phyloP scores from a whole-genome alignment of 1,140 invertebrate species.

The Wiebesia pumilae region DNA sequence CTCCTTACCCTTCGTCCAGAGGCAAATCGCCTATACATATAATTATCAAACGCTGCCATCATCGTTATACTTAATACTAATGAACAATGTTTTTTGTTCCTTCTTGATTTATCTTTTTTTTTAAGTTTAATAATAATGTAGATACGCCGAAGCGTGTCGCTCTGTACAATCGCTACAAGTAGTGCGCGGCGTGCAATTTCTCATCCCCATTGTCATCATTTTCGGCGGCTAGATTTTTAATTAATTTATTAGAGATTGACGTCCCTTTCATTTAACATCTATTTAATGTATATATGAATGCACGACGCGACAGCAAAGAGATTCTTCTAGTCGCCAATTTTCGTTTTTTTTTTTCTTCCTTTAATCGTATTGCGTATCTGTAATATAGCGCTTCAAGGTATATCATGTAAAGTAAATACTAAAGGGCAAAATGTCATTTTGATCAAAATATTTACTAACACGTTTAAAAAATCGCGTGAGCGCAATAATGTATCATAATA shows the following conservation, averaged over 20 bases:
- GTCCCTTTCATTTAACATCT: slow-evolving; percentile 33
- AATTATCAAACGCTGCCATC: slow-evolving; percentile 53
- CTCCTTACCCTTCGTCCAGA: not conserved
- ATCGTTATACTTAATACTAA: slow-evolving; percentile 53
- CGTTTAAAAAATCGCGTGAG: not conserved
- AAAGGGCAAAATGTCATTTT: not conserved
- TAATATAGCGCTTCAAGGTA: no score
- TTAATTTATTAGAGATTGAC: slow-evolving; percentile 38
- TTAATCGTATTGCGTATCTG: not conserved
- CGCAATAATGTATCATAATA: not conserved
- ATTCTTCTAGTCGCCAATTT: not conserved
- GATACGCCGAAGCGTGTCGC: slow-evolving; percentile 3
- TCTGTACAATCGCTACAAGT: slow-evolving; percentile 41
- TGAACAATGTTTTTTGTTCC: slow-evolving; percentile 12
- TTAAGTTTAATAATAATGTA: not conserved
- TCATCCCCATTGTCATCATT: not conserved
- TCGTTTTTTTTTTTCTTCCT: not conserved
- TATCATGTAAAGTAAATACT: not conserved
- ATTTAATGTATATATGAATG: slow-evolving; percentile 32
- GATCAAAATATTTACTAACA: not conserved
- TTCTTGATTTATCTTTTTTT: not conserved
- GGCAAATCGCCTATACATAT: not conserved
- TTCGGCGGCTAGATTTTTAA: slow-evolving; percentile 31
- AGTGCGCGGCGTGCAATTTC: not conserved
- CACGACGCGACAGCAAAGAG: slow-evolving; percentile 8